Conservation (phyloP, 92 coral and sea anemone genomes). For the Zoanthus sansibaricus region DNA sequence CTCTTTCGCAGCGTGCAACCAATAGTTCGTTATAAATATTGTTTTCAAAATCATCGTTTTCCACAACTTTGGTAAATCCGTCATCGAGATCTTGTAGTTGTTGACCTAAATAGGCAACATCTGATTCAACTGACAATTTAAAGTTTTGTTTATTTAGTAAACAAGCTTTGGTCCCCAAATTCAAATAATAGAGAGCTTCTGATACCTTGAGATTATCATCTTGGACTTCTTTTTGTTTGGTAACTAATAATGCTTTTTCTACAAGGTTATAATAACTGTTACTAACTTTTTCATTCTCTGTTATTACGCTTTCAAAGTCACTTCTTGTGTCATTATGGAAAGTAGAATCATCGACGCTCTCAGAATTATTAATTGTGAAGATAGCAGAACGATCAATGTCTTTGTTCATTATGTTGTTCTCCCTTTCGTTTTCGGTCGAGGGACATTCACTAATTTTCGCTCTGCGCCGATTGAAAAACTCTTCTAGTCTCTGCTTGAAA, state of each 20-base stretch:
- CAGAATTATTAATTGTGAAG: not conserved
- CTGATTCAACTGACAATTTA: slow-evolving; percentile 2
- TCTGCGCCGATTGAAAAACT: slow-evolving; percentile 8
- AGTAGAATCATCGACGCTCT: not conserved
- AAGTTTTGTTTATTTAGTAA: not conserved
- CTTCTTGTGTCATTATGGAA: not conserved
- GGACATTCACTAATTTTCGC: not conserved
- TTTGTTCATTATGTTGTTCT: not conserved
- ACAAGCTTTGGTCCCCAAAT: not conserved
- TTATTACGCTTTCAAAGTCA: not conserved
- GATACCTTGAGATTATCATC: slow-evolving; percentile 13
- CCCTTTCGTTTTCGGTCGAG: slow-evolving; percentile 3
- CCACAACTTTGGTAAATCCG: slow-evolving; percentile 26
- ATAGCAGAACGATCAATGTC: slow-evolving; percentile 4
- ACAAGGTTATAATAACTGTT: slow-evolving; percentile 29
- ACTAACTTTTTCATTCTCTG: not conserved
- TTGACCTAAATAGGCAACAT: slow-evolving; percentile 20
- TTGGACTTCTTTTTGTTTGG: slow-evolving; percentile 7
- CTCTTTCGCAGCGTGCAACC: slow-evolving; percentile 30
- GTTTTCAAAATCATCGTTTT: slow-evolving; percentile 26
- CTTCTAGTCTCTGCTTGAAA: slow-evolving; percentile 13
- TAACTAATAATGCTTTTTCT: slow-evolving; percentile 2
- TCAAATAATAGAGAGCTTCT: slow-evolving; percentile 18
- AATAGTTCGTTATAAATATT: slow-evolving; percentile 1
- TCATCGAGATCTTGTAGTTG: slow-evolving; percentile 29